Evolutionary conservation across 1,140 invertebrate species (phyloP), one percentile per base, ranked within the genome.

Genomic region (Hormaphis cornu): DNA sequence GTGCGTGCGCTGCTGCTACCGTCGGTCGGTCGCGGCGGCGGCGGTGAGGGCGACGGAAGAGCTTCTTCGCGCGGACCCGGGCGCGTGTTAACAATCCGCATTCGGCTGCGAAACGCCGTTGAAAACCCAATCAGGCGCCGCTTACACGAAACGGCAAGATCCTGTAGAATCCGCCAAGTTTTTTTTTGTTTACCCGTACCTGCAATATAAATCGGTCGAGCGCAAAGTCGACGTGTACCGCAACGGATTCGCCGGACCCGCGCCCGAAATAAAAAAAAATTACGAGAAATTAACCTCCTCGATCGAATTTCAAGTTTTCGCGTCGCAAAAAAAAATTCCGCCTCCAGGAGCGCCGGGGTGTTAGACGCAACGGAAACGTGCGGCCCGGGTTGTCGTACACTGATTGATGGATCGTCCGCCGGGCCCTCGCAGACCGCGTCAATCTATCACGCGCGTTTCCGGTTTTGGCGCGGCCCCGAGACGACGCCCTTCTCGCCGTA

Each of bases 391-490:
- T n/a, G n/a, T n/a, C 1, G 18, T 61, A 4, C 35, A 66, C 50
- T 50, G 61, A 66, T 66, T 66, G 61, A 66, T 66, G 61, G 61
- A 66, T 66, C 44, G 24, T 61, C 40, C 5, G 30, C 33, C 35
- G 20, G n/a, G 54, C 18, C 50, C 28, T 66, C 30, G 18, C n/a
- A n/a, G n/a, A 24, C 30, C 20, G 18, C 61, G 24, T 66, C 44
- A 66, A 66, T 66, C 61, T 66, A 66, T 66, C 61, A 66, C 26
- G 9, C 61, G 14, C 26, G 26, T 66, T 66, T 66, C 61, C 61
- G 61, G 44, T 20, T 40, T 58, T 37, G 40, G 24, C n/a, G 16
- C 16, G 18, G 16, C 24, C 35, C 24, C 14, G 35, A 14, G 56
- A 14, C n/a, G 5, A 4, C n/a, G n/a, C n/a, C n/a, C n/a, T n/a